phyloP scores from a whole-genome alignment of 2,797 vertebrate genomes.

The Sebastes matsubarae region DNA sequence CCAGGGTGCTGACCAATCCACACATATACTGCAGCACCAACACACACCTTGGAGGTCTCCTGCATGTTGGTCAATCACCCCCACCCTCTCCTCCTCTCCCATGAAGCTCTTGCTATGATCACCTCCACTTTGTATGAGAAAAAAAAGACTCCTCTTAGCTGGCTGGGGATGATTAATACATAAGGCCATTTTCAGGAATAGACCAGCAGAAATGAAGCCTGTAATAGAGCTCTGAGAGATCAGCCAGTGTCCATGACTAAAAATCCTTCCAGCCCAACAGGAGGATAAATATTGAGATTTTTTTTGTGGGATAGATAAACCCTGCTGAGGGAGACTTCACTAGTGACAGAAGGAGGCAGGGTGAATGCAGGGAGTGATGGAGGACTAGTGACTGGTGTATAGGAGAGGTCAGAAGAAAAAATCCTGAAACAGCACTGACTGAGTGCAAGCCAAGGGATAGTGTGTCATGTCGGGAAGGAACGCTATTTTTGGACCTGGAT shows the following conservation, averaged over 20 bases:
- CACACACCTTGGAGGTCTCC: constrained; percentile 35
- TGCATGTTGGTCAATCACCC: constrained; percentile 51
- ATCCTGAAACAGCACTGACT: constrained; percentile 22
- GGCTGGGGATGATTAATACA: constrained; percentile 59
- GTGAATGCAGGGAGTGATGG: neutral
- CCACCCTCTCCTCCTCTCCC: neutral
- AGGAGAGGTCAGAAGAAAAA: constrained; percentile 29
- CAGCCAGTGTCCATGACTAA: constrained; percentile 39
- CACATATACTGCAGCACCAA: constrained; percentile 51
- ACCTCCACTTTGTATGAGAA: neutral
- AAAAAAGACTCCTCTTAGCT: constrained; percentile 34
- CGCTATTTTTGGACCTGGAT: constrained; percentile 56
- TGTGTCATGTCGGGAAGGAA: constrained; percentile 52
- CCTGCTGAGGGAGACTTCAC: constrained; percentile 8
- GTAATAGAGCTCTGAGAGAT: constrained; percentile 44
- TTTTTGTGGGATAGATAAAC: neutral
- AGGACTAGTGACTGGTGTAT: neutral
- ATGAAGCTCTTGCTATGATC: constrained; percentile 11
- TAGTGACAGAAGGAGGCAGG: neutral
- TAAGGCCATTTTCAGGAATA: constrained; percentile 65
- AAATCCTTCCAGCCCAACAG: constrained; percentile 31
- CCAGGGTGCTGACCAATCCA: constrained; percentile 57
- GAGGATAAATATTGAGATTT: constrained; percentile 2
- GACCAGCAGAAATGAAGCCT: constrained; percentile 44
- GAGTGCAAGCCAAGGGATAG: constrained; percentile 22